Percentiles rank a stretch among this genome's conserved stretches.
phyloP scores from a whole-genome alignment of 2,797 vertebrate genomes.

The Helicolenus hilgendorfi region DNA sequence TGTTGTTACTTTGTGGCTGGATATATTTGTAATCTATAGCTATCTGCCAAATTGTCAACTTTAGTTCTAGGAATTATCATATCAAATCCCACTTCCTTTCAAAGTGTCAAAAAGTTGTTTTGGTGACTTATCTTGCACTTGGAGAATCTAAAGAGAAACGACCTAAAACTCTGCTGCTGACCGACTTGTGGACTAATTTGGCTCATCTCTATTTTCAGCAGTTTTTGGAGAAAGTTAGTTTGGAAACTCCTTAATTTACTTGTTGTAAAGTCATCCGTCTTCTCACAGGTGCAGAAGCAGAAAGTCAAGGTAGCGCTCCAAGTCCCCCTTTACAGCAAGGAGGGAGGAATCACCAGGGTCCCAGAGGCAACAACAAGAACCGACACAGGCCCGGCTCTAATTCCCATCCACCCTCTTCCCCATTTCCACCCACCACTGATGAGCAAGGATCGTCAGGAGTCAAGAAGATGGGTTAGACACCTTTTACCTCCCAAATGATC shows the following conservation, averaged over 20 bases:
- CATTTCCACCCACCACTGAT: slow-evolving; percentile 40
- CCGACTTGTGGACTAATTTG: background rate
- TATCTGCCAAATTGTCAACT: background rate
- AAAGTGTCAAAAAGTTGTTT: background rate
- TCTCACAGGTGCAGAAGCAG: slow-evolving; percentile 82
- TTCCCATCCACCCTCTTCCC: slow-evolving; percentile 64
- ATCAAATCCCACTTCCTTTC: background rate
- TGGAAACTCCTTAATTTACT: background rate
- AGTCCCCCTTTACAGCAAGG: slow-evolving; percentile 76
- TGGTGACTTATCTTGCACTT: background rate
- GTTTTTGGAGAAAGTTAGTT: background rate
- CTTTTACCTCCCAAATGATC: background rate
- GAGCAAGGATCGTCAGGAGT: slow-evolving; percentile 74
- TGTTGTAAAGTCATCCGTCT: background rate
- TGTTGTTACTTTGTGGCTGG: too few species aligned
- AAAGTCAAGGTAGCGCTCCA: slow-evolving; percentile 69
- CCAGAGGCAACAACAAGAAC: slow-evolving; percentile 82
- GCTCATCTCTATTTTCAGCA: background rate
- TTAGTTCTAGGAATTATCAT: background rate
- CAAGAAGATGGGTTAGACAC: slow-evolving; percentile 87
- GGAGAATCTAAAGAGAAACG: background rate
- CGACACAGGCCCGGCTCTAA: slow-evolving; percentile 72
- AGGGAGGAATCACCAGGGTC: slow-evolving; percentile 76
- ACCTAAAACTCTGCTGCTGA: background rate
- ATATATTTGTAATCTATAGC: too few species aligned